Conservation (phyloP, 1,140 invertebrate genomes). For the Octopus bimaculoides region DNA sequence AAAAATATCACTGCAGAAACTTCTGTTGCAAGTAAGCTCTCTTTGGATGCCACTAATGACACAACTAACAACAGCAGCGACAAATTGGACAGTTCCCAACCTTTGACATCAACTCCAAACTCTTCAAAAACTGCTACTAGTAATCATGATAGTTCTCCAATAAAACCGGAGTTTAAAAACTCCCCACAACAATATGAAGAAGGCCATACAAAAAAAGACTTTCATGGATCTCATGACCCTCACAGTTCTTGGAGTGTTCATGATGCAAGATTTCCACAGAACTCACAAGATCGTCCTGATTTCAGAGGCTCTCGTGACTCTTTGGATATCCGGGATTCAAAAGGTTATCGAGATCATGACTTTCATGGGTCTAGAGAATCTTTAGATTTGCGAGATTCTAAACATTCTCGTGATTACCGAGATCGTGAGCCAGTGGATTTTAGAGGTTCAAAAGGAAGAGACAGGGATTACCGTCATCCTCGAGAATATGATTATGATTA, state of each 20-base stretch:
- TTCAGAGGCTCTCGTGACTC: background rate
- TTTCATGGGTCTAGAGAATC: background rate
- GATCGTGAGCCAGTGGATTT: too few species aligned
- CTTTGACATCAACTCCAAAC: background rate
- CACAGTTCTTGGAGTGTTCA: too few species aligned
- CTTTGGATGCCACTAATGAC: background rate
- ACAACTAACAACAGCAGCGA: background rate
- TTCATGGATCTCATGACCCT: too few species aligned
- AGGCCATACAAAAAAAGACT: too few species aligned
- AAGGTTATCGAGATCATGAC: background rate
- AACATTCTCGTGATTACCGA: background rate
- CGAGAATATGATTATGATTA: constrained; percentile 14
- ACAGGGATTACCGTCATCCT: background rate
- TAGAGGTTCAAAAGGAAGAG: background rate
- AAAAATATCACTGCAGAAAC: background rate
- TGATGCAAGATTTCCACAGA: too few species aligned
- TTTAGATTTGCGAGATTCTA: background rate
- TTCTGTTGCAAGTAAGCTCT: background rate
- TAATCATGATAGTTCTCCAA: background rate
- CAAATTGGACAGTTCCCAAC: background rate
- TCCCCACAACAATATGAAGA: background rate
- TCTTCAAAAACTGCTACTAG: background rate
- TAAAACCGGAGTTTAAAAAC: background rate
- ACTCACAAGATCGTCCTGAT: too few species aligned
- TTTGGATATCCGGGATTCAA: background rate